phyloP scores from a whole-genome alignment of 1,140 invertebrate genomes.

The Neodiprion fabricii region DNA sequence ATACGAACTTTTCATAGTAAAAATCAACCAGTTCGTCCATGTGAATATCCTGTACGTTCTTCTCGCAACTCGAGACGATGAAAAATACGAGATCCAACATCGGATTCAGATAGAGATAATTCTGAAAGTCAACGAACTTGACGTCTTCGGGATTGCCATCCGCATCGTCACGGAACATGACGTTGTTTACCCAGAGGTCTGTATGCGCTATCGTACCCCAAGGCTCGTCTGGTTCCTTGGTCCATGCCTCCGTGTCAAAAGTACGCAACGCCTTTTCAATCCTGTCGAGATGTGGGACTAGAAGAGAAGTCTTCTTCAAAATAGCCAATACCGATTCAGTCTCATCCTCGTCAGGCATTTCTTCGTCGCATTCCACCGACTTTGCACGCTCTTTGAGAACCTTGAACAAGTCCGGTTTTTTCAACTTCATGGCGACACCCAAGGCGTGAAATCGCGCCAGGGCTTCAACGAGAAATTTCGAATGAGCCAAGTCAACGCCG shows the following conservation, averaged over 20 bases:
- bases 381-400: slow-evolving; percentile 44
- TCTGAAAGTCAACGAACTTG: slow-evolving; percentile 45
- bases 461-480: slow-evolving; percentile 56
- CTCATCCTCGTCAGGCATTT: slow-evolving; percentile 9
- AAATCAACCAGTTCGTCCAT: slow-evolving; percentile 15
- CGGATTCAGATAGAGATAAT: slow-evolving; percentile 26
- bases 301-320: neutral
- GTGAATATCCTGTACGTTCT: neutral
- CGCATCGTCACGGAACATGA: slow-evolving; percentile 37
- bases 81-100: slow-evolving; percentile 39
- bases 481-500: slow-evolving; percentile 61
- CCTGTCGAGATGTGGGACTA: neutral
- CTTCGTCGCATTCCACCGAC: slow-evolving; percentile 21
- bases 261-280: neutral
- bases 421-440: slow-evolving; percentile 63
- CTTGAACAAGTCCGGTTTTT: slow-evolving; percentile 61
- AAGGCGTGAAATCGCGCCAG: slow-evolving; percentile 67
- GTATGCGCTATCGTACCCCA: slow-evolving; percentile 31
- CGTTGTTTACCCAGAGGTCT: slow-evolving; percentile 44
- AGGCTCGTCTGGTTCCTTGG: neutral
- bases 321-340: neutral
- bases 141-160: slow-evolving; percentile 22
- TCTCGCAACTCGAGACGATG: slow-evolving; percentile 30
- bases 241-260: neutral
- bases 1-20: slow-evolving; percentile 16